These are phyloP conservation scores for Cololabis saira DNA, from an alignment of 2,113 vertebrate genomes.

Conservation along the genomic window DNA sequence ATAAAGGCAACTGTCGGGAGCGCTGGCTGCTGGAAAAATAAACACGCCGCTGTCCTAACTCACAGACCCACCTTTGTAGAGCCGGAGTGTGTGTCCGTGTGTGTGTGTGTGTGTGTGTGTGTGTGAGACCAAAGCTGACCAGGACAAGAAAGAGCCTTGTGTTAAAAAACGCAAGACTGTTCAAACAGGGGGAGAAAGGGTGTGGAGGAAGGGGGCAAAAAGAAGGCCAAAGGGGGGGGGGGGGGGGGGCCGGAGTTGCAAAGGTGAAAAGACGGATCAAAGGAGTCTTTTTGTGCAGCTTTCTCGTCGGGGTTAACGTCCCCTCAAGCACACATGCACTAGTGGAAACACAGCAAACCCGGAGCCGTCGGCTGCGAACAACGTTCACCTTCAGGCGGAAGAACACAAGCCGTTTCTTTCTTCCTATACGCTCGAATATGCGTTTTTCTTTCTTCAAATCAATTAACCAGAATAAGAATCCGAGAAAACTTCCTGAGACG, in stretches of 20 bases:
- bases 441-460: too few relatives aligned
- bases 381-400: background rate
- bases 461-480: constrained; percentile 33
- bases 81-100: constrained; percentile 62
- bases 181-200: constrained; percentile 63
- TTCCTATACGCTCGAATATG: too few relatives aligned
- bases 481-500: constrained; percentile 23
- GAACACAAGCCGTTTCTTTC: too few relatives aligned
- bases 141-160: constrained; percentile 88
- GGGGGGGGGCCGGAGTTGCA: constrained; percentile 45
- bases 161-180: constrained; percentile 84
- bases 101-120: constrained; percentile 55
- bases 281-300: constrained; percentile 79
- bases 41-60: constrained; percentile 84
- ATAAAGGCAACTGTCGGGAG: constrained; percentile 90
- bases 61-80: constrained; percentile 86
- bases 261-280: constrained; percentile 79
- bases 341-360: constrained; percentile 55
- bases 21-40: constrained; percentile 86
- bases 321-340: constrained; percentile 31
- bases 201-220: constrained; percentile 41
- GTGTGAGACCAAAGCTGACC: constrained; percentile 76
- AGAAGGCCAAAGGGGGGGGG: constrained; percentile 35
- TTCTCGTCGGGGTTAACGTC: constrained; percentile 42
- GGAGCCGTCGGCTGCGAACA: constrained; percentile 14